These are phyloP conservation scores for Chiloscyllium plagiosum DNA, from an alignment of 2,113 vertebrate species.

Conservation along the genomic window DNA sequence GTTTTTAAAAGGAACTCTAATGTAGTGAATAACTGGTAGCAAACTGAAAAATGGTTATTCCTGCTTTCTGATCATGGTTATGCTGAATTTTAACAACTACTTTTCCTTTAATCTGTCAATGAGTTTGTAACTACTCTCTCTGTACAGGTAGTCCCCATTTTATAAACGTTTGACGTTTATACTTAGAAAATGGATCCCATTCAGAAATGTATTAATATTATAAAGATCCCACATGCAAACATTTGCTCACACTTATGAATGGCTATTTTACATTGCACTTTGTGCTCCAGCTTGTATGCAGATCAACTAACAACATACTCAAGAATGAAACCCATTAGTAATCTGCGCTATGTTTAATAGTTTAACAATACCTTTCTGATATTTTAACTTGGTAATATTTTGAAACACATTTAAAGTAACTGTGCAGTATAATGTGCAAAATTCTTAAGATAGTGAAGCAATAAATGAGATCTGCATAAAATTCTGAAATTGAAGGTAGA, in stretches of 20 bases:
- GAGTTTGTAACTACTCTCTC: not conserved
- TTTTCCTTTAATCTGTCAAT: not conserved
- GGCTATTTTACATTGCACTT: no score
- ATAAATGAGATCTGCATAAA: not conserved
- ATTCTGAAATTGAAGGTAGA: not conserved
- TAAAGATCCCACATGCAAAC: no score
- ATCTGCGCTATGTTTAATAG: not conserved
- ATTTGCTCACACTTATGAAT: no score
- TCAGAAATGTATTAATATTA: no score
- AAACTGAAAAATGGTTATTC: not conserved
- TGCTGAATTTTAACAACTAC: not conserved
- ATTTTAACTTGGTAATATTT: not conserved
- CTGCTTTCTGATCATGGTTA: not conserved
- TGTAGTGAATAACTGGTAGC: not conserved
- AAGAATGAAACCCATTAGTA: no score
- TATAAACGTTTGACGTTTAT: no score
- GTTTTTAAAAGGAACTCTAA: not conserved
- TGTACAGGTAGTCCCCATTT: no score
- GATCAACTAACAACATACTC: no score
- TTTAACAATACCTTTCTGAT: not conserved
- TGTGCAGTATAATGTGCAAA: not conserved
- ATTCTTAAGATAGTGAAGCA: not conserved
- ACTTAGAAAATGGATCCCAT: no score
- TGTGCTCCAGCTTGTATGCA: no score
- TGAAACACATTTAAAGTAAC: not conserved